phyloP scores from a whole-genome alignment of 2,113 vertebrate genomes.

The Philantomba maxwellii region DNA sequence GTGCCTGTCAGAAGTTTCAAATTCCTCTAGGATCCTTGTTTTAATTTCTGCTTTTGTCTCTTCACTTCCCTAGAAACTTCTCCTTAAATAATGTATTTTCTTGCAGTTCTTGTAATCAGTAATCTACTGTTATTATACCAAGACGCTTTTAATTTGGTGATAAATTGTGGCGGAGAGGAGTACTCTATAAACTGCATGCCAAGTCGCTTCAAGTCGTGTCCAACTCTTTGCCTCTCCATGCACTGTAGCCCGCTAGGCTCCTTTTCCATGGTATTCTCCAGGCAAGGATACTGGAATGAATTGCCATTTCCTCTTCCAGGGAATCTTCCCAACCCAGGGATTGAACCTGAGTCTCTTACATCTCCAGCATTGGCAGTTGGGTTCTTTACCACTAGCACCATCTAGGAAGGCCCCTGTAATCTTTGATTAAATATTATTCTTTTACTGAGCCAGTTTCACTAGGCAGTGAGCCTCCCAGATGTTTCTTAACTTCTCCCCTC shows the following conservation, averaged over 20 bases:
- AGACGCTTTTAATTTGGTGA: background rate
- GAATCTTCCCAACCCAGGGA: background rate
- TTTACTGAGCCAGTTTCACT: background rate
- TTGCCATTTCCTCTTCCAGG: background rate
- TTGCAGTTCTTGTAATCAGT: background rate
- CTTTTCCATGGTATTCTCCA: background rate
- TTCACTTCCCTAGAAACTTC: background rate
- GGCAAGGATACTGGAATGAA: background rate
- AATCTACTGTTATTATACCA: background rate
- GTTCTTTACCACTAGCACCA: background rate
- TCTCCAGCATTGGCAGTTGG: background rate
- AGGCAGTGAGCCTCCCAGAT: background rate
- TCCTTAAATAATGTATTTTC: background rate
- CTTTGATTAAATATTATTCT: background rate
- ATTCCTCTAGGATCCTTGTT: background rate
- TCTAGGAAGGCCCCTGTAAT: background rate
- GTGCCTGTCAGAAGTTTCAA: background rate
- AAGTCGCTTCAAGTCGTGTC: rapidly evolving
- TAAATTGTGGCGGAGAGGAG: background rate
- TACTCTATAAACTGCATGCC: background rate
- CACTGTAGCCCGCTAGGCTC: background rate
- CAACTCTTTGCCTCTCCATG: background rate
- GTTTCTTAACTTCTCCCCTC: background rate
- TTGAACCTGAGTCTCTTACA: rapidly evolving
- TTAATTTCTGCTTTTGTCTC: background rate